These are phyloP conservation scores for Melospiza melodia DNA, from an alignment of 2,113 vertebrate genomes.

Conservation along the genomic window DNA sequence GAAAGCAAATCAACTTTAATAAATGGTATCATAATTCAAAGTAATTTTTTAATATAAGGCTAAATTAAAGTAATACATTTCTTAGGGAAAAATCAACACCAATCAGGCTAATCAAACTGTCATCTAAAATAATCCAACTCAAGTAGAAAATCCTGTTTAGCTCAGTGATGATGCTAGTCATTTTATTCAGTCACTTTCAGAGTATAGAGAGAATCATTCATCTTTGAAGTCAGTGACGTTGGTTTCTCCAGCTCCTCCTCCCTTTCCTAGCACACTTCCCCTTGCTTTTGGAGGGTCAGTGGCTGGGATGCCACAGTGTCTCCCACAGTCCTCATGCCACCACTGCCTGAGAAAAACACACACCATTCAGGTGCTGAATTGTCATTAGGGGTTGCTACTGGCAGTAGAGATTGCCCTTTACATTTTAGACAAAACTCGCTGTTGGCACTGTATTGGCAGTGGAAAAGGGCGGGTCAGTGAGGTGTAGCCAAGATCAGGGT, in stretches of 20 bases:
- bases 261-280: background rate
- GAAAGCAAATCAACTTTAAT: background rate
- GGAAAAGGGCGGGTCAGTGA: background rate
- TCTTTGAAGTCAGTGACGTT: background rate
- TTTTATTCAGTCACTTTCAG: slow-evolving; percentile 4
- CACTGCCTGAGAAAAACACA: background rate
- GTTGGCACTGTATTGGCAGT: background rate
- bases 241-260: background rate
- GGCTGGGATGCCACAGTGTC: background rate
- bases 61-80: background rate
- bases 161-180: background rate
- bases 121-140: background rate
- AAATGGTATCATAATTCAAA: background rate
- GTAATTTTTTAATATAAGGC: background rate
- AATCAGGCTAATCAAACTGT: background rate
- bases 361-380: background rate
- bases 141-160: slow-evolving; percentile 10
- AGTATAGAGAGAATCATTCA: background rate
- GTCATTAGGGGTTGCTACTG: background rate
- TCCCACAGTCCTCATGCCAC: background rate
- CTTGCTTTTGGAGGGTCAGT: background rate
- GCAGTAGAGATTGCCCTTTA: background rate
- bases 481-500: background rate
- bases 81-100: background rate
- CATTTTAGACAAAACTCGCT: background rate